A percentile compares a stretch with the other conserved stretches of the same genome.
Conservation (phyloP, 2,888 invertebrate genomes). For the Pachliopta kotzebuea region DNA sequence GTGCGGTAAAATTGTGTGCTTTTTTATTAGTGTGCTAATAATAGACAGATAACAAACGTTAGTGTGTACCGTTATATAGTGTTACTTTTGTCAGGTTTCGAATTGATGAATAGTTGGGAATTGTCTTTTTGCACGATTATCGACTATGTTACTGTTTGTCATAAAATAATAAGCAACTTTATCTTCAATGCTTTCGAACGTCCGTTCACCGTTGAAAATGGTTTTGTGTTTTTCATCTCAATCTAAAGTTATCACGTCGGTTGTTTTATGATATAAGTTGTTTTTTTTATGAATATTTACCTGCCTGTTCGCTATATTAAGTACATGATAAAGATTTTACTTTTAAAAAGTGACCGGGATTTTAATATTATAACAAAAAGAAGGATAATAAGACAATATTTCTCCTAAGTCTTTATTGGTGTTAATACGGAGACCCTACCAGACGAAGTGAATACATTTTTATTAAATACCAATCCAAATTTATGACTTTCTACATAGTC, state of each 20-base stretch:
- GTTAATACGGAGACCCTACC: neutral
- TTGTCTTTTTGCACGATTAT: constrained; percentile 14
- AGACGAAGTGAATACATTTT: neutral
- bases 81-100: constrained; percentile 18
- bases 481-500: neutral
- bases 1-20: constrained; percentile 23
- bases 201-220: neutral
- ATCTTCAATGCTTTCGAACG: neutral
- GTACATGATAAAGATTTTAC: no score
- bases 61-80: constrained; percentile 23
- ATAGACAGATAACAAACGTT: constrained; percentile 24
- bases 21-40: constrained; percentile 30
- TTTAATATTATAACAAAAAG: no score
- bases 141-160: constrained; percentile 8
- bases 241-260: neutral
- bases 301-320: no score
- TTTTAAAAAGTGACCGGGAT: no score
- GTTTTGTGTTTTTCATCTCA: neutral
- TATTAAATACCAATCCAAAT: neutral
- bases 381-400: neutral
- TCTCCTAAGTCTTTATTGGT: neutral
- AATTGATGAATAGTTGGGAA: constrained; percentile 2
- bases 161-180: constrained; percentile 5
- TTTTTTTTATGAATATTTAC: neutral
- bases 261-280: neutral